phyloP scores from a whole-genome alignment of 2,113 vertebrate species.

The Pygathrix nemaeus region DNA sequence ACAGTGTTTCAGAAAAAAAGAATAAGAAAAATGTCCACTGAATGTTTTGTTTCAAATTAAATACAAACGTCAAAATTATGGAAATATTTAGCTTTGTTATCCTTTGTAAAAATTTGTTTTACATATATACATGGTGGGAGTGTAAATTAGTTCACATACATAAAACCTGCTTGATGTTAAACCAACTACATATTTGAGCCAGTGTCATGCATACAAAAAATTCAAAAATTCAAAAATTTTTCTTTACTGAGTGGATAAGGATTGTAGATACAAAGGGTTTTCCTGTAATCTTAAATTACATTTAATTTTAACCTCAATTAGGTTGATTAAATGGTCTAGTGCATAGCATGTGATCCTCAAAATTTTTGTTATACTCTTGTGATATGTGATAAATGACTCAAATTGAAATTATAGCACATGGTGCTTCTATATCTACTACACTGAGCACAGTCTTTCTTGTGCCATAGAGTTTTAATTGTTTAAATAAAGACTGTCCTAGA shows the following conservation, averaged over 20 bases:
- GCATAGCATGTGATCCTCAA: neutral
- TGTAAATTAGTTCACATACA: no score
- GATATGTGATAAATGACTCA: neutral
- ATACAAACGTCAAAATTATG: neutral
- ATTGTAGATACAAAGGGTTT: neutral
- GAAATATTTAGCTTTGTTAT: neutral
- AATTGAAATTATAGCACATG: neutral
- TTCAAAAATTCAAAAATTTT: neutral
- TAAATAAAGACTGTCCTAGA: constrained; percentile 73
- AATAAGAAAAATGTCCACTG: neutral
- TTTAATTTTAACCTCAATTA: constrained; percentile 8
- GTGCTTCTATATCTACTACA: neutral
- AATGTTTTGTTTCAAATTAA: constrained; percentile 1
- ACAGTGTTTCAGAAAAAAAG: neutral
- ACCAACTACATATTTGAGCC: neutral
- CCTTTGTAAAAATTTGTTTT: neutral
- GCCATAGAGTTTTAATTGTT: constrained; percentile 66
- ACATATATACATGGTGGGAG: neutral
- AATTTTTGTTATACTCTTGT: neutral
- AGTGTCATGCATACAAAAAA: neutral
- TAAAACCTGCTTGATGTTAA: neutral
- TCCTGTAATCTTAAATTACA: neutral
- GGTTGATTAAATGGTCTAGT: neutral
- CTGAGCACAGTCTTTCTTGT: neutral
- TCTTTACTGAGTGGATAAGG: neutral